Evolutionary conservation across 2,797 vertebrate genomes (phyloP), one percentile per base, ranked within the genome.

Genomic region (Eospalax fontanierii): DNA sequence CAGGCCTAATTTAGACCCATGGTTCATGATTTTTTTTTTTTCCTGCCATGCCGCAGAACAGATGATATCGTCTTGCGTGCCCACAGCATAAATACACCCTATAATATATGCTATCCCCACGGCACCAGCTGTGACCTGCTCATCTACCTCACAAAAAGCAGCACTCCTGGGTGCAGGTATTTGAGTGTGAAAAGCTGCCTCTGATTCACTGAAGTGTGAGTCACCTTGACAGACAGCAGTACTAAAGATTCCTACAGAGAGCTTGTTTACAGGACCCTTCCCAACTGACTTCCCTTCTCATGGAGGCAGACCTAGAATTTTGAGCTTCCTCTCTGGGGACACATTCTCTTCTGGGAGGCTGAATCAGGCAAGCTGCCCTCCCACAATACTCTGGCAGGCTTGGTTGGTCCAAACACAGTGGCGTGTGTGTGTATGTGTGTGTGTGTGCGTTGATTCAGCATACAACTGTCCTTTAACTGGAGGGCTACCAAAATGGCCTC

Each of bases 1-100:
- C 82, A 65, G 59, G 59, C 50, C 79, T 89, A 78, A 94, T 92
- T 92, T 85, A 97, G 94, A 95, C 78, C 74, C 40, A 59, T 26
- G 88, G 78, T 28, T 86, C 65, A 35, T 10, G 28, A 19, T n/a
- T n/a, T n/a, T 40, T n/a, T 81, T 87, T 63, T 73, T 75, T 89
- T 74, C 89, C 83, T 68, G 14, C 57, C 21, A 38, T 26, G 46
- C 79, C 89, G 85, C 85, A 89, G 80, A 71, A 78, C 89, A 91
- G 63, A 86, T 30, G 59, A 83, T 19, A 9, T 74, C 54, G 26
- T 83, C 70, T 38, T 7, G 40, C 1, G 18, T 7, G 54, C n/a
- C 81, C 78, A 79, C n/a, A 50, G 68, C 59, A 66, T 3, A 24
- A 63, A 78, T 30, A 82, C 40, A 26, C 88, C 66, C 54, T 43